A percentile compares a stretch with the other conserved stretches of the same genome.
phyloP scores from a whole-genome alignment of 2,797 vertebrate species.

The Xerus rutilus region DNA sequence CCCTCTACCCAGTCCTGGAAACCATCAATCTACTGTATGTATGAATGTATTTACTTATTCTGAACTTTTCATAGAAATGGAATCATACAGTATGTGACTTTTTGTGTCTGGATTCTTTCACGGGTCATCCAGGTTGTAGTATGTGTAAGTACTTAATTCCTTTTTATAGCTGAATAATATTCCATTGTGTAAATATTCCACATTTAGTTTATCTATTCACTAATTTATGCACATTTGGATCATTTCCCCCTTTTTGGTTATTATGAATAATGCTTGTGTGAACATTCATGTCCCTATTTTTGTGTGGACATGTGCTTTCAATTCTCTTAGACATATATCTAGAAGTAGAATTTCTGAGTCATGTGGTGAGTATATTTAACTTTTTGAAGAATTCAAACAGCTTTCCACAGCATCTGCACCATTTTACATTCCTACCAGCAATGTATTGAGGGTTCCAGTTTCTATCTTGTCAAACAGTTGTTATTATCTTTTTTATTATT shows the following conservation, averaged over 20 bases:
- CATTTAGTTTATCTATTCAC: too few species aligned
- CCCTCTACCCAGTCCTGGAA: not conserved
- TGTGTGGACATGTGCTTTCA: too few species aligned
- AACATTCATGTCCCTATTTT: not conserved
- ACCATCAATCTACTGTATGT: not conserved
- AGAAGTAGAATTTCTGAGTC: too few species aligned
- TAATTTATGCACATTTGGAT: too few species aligned
- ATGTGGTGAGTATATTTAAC: not conserved
- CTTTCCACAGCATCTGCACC: not conserved
- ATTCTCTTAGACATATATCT: too few species aligned
- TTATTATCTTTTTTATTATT: not conserved
- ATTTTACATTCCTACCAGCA: not conserved
- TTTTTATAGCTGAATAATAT: constrained; percentile 29
- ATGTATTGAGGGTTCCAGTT: not conserved
- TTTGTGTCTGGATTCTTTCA: not conserved
- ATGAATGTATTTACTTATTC: not conserved
- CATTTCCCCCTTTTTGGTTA: too few species aligned
- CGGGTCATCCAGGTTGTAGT: not conserved
- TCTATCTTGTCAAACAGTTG: constrained; percentile 2
- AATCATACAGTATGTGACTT: not conserved
- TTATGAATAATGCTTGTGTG: not conserved
- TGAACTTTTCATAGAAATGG: not conserved
- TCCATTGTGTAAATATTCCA: not conserved
- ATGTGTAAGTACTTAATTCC: not conserved
- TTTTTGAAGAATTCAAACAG: constrained; percentile 29